Base-by-base conservation (phyloP, 2,113 vertebrate genomes). In the Elgaria multicarinata region DNA sequence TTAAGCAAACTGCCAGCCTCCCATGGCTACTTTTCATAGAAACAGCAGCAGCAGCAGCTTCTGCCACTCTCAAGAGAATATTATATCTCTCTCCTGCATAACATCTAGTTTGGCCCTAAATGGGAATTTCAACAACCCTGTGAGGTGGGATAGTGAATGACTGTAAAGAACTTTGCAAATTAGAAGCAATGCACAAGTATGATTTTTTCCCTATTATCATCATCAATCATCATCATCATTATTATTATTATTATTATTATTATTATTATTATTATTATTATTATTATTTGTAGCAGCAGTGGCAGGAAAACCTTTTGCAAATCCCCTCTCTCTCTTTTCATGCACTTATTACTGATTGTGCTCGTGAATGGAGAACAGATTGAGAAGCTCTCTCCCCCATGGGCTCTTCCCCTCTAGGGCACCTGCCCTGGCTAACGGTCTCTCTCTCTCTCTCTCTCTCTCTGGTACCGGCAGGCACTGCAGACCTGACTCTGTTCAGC, bases 401-500 rank as follows among this genome's bases (percentile, higher is more conserved):
- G 55, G 24, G 33, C n/a, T 53, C 62, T 77, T n/a, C 85, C 64
- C 72, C 53, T 44, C 85, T 31, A 58, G 36, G 80, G 79, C 86
- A 83, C 79, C 89, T 87, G 79, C 79, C 81, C 55, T 71, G 62
- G 71, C 85, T 83, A 87, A 90, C 72, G 44, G 72, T 90, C 53
- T 87, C 58, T 79, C 46, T 79, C 36, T 75, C 78, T 67, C n/a
- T n/a, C n/a, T 90, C 53, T 87, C 58, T 79, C 46, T 79, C 36
- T 75, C 78, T 67, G 85, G 72, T 72, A 87, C 86, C 10, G 39
- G 74, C 74, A 88, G 80, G 90, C 90, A 44, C 72, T 62, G 72
- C 8, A 87, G 85, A 50, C 64, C 76, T 81, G 75, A n/a, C 89
- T 72, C 89, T 50, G 83, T 67, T 86, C 83, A 86, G 90, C 90